Percentiles rank a stretch among this genome's conserved stretches.
Conservation (phyloP, 2,888 invertebrate species). For the Lamellibrachia satsuma region DNA sequence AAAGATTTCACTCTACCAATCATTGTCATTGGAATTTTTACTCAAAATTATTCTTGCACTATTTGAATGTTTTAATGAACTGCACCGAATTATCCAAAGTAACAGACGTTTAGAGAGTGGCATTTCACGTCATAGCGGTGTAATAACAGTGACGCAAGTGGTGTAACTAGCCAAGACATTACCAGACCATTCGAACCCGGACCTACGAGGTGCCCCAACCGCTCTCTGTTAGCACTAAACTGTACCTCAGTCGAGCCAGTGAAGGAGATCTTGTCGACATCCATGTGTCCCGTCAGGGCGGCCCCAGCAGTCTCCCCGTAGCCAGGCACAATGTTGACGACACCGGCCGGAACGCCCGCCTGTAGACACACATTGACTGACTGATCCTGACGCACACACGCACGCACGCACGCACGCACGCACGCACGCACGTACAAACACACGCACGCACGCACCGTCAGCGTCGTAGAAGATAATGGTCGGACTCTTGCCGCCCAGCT, state of each 20-base stretch:
- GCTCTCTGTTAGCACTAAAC: too few relatives aligned
- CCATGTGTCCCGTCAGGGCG: constrained; percentile 61
- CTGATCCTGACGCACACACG: not conserved
- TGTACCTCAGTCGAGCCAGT: constrained; percentile 79
- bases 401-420: not conserved
- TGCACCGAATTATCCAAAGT: too few relatives aligned
- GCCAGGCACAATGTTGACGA: constrained; percentile 90
- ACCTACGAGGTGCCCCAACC: too few relatives aligned
- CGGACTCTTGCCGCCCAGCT: constrained; percentile 94
- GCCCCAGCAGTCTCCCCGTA: constrained; percentile 71
- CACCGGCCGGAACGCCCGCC: constrained; percentile 92
- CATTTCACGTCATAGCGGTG: too few relatives aligned
- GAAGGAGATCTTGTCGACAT: constrained; percentile 77
- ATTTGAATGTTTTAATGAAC: too few relatives aligned
- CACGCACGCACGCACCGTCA: not conserved
- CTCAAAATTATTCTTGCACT: too few relatives aligned
- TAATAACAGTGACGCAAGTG: too few relatives aligned
- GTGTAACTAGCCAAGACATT: too few relatives aligned
- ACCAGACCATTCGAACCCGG: too few relatives aligned
- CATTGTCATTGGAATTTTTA: too few relatives aligned
- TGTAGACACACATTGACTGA: constrained; percentile 67
- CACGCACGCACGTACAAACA: not conserved
- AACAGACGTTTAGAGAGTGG: too few relatives aligned
- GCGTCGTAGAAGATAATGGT: constrained; percentile 85
- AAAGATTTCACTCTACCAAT: too few relatives aligned